Evolutionary conservation across 2,888 invertebrate genomes (phyloP).

Genomic region (Chaitophorus viminalis): DNA sequence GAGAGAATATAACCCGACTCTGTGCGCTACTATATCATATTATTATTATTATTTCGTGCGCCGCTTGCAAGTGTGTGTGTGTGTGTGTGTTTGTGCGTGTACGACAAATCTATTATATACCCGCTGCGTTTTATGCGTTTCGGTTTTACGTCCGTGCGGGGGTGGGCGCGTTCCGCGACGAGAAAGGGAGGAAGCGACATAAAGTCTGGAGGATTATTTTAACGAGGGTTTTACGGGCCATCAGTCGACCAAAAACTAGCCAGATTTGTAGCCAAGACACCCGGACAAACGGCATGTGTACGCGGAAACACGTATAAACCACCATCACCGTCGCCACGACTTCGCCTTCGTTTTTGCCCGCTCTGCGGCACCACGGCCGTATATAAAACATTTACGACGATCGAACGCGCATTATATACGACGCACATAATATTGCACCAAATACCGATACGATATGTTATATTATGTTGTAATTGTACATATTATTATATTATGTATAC

Average conservation of each 20-base stretch:
- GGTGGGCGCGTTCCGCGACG: not conserved
- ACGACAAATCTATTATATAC: slow-evolving; percentile 36
- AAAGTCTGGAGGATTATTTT: slow-evolving; percentile 48
- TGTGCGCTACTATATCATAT: not conserved
- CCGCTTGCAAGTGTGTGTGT: not conserved
- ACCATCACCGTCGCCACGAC: not conserved
- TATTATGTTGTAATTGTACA: too few relatives aligned
- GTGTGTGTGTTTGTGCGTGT: too few relatives aligned
- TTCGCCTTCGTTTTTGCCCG: not conserved
- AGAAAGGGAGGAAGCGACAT: not conserved
- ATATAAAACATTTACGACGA: not conserved
- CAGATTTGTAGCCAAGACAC: slow-evolving; percentile 33
- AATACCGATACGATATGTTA: too few relatives aligned
- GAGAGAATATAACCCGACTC: not conserved
- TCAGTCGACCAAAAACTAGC: slow-evolving; percentile 31
- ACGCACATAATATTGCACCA: too few relatives aligned
- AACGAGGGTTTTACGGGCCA: slow-evolving; percentile 49
- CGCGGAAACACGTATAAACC: not conserved
- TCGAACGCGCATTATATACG: too few relatives aligned
- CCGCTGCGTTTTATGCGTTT: slow-evolving; percentile 26
- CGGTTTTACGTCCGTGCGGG: slow-evolving; percentile 18
- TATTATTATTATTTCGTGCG: not conserved
- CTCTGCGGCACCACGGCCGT: not conserved
- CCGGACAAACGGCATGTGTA: not conserved
- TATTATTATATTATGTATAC: too few relatives aligned